Base-by-base conservation (phyloP, 2,797 vertebrate genomes). In the Pteronotus mesoamericanus region DNA sequence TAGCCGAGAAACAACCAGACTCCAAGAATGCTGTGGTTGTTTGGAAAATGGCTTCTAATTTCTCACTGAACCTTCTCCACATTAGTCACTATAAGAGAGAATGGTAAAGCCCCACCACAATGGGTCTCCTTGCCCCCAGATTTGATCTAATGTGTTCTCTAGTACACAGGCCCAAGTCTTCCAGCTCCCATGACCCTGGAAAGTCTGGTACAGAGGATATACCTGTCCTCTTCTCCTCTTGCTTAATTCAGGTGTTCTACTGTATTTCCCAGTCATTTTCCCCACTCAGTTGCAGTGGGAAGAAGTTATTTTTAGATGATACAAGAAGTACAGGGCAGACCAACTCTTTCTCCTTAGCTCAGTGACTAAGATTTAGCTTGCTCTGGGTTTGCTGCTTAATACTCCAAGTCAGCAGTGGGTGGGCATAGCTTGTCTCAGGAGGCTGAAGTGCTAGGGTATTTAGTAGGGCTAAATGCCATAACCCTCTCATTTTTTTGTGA, bases 231-330 rank as follows among this genome's bases (percentile, higher is more conserved):
- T 59, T 74, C 82, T 5, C n/a, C 72, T 66, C 85, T 89, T 89
- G 11, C 72, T 92, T 87, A 85, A 59, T 71, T 72, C 51, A 91
- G n/a, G 18, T 68, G 6, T 71, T 61, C 86, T 64, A 37, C 29
- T 44, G 5, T 75, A 57, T 42, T 88, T 95, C 34, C 46, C 22
- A 26, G 37, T 72, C 66, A 80, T 42, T 77, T 87, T 79, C 32
- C 32, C 39, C 4, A 69, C n/a, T 83, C 44, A 74, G 37, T 19
- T 71, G 26, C 26, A 72, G n/a, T n/a, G 21, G n/a, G 6, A 16
- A 85, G 32, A 77, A 66, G 59, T 80, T 94, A 71, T 88, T 93
- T 97, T 91, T 51, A 57, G 68, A 22, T 87, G 21, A 83, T 59
- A 34, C 19, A 44, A 44, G 55, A 89, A 91, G 75, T 92, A 39